A percentile compares a stretch with the other conserved stretches of the same genome.
phyloP scores from a whole-genome alignment of 2,888 invertebrate species.

The Deilephila porcellus region DNA sequence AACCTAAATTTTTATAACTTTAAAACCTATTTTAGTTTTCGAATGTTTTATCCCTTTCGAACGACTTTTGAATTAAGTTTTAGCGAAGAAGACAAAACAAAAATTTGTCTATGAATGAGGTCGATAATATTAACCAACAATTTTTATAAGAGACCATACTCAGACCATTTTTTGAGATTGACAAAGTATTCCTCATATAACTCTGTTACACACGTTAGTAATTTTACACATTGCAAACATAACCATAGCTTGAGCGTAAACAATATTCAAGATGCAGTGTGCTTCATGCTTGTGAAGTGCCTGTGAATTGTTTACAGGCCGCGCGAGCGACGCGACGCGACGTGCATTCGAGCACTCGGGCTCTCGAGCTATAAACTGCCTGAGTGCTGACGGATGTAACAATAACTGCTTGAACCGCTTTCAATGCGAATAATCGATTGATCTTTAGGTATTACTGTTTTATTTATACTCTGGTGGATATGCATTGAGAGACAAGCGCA shows the following conservation, averaged over 20 bases:
- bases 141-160: too few species aligned
- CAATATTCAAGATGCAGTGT: not conserved
- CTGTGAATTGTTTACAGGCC: conserved; percentile 19
- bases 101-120: too few species aligned
- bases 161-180: too few species aligned
- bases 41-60: too few species aligned
- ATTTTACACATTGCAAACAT: not conserved
- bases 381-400: conserved; percentile 24
- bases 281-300: not conserved
- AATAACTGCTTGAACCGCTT: conserved; percentile 18
- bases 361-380: conserved; percentile 22
- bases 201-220: not conserved
- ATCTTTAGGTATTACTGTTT: conserved; percentile 1
- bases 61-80: too few species aligned
- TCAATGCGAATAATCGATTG: conserved; percentile 8
- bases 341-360: conserved; percentile 2
- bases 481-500: not conserved
- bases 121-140: too few species aligned
- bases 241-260: not conserved
- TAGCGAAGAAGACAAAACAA: too few species aligned
- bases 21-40: too few species aligned
- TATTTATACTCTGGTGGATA: not conserved
- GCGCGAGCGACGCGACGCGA: conserved; percentile 20
- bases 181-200: too few species aligned
- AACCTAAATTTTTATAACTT: too few species aligned